phyloP scores from a whole-genome alignment of 2,113 vertebrate species.

The Crotophaga sulcirostris region DNA sequence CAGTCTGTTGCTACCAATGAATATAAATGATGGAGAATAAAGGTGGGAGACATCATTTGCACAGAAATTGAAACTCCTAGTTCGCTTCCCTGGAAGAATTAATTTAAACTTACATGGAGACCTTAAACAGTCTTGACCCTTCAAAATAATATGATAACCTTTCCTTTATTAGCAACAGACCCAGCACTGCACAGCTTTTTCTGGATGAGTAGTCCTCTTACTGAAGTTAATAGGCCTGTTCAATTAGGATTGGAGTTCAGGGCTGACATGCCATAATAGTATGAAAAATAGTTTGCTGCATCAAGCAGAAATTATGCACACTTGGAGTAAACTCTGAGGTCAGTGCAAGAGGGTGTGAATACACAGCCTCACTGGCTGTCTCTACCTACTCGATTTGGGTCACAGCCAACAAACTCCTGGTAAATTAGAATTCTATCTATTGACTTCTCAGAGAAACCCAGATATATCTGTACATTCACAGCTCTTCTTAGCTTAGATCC shows the following conservation, averaged over 20 bases:
- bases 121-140: neutral
- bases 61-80: neutral
- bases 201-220: neutral
- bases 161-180: neutral
- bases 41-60: neutral
- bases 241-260: neutral
- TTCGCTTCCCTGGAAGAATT: neutral
- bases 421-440: neutral
- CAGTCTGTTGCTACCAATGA: neutral
- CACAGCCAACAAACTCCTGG: neutral
- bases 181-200: neutral
- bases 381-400: neutral
- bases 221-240: neutral
- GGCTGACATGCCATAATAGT: neutral
- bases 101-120: neutral
- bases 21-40: neutral
- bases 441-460: neutral
- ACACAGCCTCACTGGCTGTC: neutral
- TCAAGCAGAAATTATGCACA: neutral
- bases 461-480: neutral
- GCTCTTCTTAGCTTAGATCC: neutral
- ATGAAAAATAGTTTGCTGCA: constrained; percentile 11
- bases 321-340: neutral
- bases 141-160: neutral
- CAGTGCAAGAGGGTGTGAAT: neutral